A percentile compares a stretch with the other conserved stretches of the same genome.
phyloP scores from a whole-genome alignment of 1,140 invertebrate species.

The Heliconius nattereri region DNA sequence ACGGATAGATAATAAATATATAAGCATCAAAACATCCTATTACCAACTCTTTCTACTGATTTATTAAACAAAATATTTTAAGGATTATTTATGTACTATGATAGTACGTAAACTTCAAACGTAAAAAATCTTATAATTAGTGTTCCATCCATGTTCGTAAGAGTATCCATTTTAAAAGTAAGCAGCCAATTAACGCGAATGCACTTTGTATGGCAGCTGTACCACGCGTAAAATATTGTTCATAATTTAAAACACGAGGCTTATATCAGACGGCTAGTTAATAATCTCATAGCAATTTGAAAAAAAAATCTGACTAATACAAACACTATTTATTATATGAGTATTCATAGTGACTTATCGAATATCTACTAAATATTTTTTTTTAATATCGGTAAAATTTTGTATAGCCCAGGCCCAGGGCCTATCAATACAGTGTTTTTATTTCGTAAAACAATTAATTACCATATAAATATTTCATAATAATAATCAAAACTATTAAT shows the following conservation, averaged over 20 bases:
- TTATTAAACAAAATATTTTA: neutral
- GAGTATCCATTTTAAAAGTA: neutral
- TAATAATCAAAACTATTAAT: no score
- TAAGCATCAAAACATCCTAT: no score
- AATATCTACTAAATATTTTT: no score
- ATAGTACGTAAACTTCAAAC: neutral
- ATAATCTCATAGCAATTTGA: neutral
- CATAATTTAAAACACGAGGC: neutral
- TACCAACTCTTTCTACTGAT: neutral
- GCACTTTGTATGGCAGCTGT: constrained; percentile 7
- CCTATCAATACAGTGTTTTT: no score
- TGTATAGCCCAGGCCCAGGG: no score
- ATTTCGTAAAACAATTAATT: no score
- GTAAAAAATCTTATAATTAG: neutral
- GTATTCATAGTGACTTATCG: no score
- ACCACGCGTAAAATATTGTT: neutral
- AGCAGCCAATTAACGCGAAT: neutral
- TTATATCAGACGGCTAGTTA: neutral
- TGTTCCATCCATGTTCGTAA: neutral
- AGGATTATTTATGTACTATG: neutral
- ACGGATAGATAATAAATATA: no score
- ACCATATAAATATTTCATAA: no score
- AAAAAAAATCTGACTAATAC: neutral
- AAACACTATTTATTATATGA: no score
- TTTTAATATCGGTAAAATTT: no score